A percentile compares a stretch with the other conserved stretches of the same genome.
Conservation (phyloP, 2,797 vertebrate species). For the Pseudomugil gertrudae region DNA sequence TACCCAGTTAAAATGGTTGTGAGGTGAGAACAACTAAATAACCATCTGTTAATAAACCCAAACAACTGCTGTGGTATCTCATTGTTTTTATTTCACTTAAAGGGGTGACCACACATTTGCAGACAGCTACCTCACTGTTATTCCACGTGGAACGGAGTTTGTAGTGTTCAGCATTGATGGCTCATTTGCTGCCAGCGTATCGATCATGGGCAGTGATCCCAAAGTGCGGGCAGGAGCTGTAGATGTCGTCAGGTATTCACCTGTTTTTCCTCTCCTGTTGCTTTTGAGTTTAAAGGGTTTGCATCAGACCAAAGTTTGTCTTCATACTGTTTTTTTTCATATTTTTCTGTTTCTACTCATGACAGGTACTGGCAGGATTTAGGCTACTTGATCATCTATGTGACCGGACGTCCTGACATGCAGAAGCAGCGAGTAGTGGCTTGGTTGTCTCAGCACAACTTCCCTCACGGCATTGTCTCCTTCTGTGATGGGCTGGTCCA, state of each 20-base stretch:
- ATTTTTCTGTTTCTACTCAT: conserved; percentile 5
- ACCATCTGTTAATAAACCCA: neutral
- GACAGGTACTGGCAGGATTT: conserved; percentile 98
- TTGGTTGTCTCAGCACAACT: conserved; percentile 99
- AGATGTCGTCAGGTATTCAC: conserved; percentile 92
- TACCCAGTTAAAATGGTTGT: conserved; percentile 99
- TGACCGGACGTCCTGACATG: conserved; percentile 98
- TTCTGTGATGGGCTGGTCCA: conserved; percentile 98
- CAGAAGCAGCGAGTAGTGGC: conserved; percentile 99
- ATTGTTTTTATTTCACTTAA: neutral
- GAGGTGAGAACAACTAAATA: conserved; percentile 79
- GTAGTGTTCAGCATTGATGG: conserved; percentile 99
- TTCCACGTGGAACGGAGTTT: conserved; percentile 93
- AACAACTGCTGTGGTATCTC: neutral
- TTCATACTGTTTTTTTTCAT: conserved; percentile 6
- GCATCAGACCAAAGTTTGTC: neutral
- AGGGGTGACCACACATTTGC: conserved; percentile 98
- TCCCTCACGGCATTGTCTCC: conserved; percentile 96
- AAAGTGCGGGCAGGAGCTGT: conserved; percentile 97
- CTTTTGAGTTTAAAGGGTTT: neutral
- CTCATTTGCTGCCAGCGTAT: conserved; percentile 98
- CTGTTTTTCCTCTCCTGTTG: conserved; percentile 4
- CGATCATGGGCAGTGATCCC: conserved; percentile 99
- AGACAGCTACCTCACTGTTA: conserved; percentile 96
- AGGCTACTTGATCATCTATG: conserved; percentile 98